Conservation (phyloP, 2,888 invertebrate species). For the Imbricaverruca yamaguchii region DNA sequence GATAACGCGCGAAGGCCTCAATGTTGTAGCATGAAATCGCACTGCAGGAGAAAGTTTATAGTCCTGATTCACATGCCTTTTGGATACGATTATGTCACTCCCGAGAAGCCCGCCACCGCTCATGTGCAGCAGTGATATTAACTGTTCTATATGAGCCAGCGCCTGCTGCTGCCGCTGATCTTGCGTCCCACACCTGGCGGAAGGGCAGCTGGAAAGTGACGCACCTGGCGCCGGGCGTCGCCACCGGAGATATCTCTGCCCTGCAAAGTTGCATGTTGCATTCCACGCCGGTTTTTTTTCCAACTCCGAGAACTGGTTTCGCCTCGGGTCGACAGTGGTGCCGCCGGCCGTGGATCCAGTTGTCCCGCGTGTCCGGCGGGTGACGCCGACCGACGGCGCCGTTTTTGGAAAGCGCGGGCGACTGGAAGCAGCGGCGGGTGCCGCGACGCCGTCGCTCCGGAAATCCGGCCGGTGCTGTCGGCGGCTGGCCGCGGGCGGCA, state of each 20-base stretch:
- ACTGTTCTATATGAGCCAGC: no score
- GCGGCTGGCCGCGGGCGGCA: background rate
- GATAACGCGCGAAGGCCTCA: no score
- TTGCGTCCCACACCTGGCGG: no score
- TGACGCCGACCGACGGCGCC: background rate
- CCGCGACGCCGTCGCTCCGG: background rate
- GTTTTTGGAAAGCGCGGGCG: background rate
- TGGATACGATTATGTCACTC: no score
- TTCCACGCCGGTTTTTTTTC: background rate
- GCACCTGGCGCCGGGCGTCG: background rate
- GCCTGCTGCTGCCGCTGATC: no score
- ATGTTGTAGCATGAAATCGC: no score
- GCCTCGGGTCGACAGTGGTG: background rate
- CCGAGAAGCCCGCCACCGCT: no score
- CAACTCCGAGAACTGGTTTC: background rate
- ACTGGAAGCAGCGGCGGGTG: background rate
- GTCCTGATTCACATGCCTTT: no score
- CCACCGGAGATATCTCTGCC: background rate
- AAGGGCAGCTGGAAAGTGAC: background rate
- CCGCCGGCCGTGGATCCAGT: background rate
- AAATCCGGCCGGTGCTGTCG: background rate
- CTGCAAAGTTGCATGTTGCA: background rate
- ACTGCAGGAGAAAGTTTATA: no score
- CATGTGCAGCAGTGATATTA: no score
- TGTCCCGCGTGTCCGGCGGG: background rate